phyloP scores from a whole-genome alignment of 2,113 vertebrate species.

The Archilochus colubris region DNA sequence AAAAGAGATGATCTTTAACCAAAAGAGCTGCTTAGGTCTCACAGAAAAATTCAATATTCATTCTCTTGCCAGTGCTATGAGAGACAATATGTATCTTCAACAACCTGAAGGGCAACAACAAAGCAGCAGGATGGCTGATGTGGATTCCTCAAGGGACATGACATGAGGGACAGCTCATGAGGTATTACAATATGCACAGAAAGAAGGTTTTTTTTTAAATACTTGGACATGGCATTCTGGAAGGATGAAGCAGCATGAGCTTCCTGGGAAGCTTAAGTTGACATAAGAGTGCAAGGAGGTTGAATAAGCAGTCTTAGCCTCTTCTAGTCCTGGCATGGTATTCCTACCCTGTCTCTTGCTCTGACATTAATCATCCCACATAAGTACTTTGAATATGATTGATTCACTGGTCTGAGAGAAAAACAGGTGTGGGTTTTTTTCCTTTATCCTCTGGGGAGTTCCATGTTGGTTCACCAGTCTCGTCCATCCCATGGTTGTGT shows the following conservation, averaged over 20 bases:
- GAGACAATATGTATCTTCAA: neutral
- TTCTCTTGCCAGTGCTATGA: neutral
- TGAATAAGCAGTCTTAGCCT: neutral
- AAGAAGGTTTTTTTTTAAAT: neutral
- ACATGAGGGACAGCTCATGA: neutral
- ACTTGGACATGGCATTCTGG: neutral
- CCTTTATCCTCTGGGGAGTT: neutral
- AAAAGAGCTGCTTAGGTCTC: neutral
- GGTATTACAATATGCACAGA: neutral
- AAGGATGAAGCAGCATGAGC: neutral
- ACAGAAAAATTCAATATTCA: neutral
- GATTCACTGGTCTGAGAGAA: neutral
- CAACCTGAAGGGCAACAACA: neutral
- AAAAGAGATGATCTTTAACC: neutral
- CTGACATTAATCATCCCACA: neutral
- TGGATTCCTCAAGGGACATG: neutral
- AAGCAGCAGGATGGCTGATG: neutral
- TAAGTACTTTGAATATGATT: neutral
- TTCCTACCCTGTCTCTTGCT: neutral
- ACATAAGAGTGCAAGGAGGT: neutral
- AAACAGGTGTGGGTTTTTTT: accelerated
- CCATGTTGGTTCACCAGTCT: neutral
- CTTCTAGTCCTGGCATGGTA: neutral
- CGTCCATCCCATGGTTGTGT: neutral
- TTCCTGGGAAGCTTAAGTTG: neutral